Evolutionary conservation across 2,797 vertebrate species (phyloP), one percentile per base, ranked within the genome.

Genomic region (Lateolabrax maculatus): DNA sequence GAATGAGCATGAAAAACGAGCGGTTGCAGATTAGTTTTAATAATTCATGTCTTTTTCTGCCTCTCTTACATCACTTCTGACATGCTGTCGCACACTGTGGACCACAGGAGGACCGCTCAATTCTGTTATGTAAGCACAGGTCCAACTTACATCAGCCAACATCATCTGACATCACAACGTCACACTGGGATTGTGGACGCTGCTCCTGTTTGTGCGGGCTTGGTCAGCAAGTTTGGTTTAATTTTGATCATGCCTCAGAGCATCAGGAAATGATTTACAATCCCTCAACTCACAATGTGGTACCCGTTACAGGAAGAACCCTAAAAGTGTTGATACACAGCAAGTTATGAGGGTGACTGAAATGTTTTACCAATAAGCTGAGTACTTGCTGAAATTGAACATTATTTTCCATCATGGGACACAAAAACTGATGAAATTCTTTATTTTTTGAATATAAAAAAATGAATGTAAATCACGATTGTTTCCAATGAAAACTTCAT

Each of bases 71-170:
- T 77, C 69, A 63, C 36, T 19, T 46, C 8, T 49, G 62, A 55
- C 41, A 27, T n/a, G 18, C 23, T 21, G 11, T 51, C 49, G 55
- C 8, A 15, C 23, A 27, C 65, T 34, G 58, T 2, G 6, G 70
- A 49, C 23, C 37, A 31, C 44, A 46, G 37, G 18, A 6, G 37
- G 16, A 29, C 0, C 6, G 41, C 39, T 63, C 25, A 46, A 41
- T 21, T 41, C 6, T 5, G n/a, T 75, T 83, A 75, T 13, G 27
- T 63, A 71, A 83, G 37, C 23, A 12, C 13, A 2, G 69, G 57
- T 67, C 25, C 52, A 52, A 1, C 34, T 27, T 25, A 34, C 25
- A 41, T 37, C 44, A 67, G 60, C 25, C 36, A 37, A 18, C 55
- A 55, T 58, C 29, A 4, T 56, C 34, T 57, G 61, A 75, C 71